Conservation (phyloP, 2,888 invertebrate genomes). For the Polia nebulosa region DNA sequence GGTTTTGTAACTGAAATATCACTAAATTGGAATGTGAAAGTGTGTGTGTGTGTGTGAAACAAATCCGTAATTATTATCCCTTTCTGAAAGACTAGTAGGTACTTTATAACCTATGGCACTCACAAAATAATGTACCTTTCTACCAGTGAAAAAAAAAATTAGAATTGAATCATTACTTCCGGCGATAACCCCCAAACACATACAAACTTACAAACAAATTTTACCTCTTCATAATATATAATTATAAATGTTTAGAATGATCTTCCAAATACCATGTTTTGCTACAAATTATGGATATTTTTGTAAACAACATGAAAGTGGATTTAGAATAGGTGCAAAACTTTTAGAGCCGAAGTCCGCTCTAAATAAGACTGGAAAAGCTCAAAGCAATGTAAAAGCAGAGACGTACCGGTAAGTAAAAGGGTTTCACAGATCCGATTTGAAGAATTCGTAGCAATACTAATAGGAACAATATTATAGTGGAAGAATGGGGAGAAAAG, state of each 20-base stretch:
- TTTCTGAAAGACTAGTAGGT: too few species aligned
- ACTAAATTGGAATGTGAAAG: too few species aligned
- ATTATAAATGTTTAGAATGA: too few species aligned
- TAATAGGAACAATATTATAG: not conserved
- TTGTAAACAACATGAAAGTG: conserved; percentile 20
- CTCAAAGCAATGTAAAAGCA: conserved; percentile 23
- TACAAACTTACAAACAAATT: too few species aligned
- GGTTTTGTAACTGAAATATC: not conserved
- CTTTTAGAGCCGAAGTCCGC: not conserved
- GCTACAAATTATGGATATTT: not conserved
- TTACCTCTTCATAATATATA: too few species aligned
- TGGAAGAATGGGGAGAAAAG: not conserved
- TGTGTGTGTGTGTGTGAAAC: too few species aligned
- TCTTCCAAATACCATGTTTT: not conserved
- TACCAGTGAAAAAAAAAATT: too few species aligned
- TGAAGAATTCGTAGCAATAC: conserved; percentile 16
- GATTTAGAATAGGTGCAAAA: conserved; percentile 10
- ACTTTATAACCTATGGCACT: too few species aligned
- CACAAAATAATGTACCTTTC: too few species aligned
- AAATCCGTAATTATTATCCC: too few species aligned
- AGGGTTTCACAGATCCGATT: conserved; percentile 22
- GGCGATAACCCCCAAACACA: too few species aligned
- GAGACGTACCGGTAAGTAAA: conserved; percentile 1
- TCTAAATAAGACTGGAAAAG: conserved; percentile 18
- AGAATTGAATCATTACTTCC: too few species aligned